Evolutionary conservation across 2,888 invertebrate species (phyloP).

Genomic region (Synergus itoensis): DNA sequence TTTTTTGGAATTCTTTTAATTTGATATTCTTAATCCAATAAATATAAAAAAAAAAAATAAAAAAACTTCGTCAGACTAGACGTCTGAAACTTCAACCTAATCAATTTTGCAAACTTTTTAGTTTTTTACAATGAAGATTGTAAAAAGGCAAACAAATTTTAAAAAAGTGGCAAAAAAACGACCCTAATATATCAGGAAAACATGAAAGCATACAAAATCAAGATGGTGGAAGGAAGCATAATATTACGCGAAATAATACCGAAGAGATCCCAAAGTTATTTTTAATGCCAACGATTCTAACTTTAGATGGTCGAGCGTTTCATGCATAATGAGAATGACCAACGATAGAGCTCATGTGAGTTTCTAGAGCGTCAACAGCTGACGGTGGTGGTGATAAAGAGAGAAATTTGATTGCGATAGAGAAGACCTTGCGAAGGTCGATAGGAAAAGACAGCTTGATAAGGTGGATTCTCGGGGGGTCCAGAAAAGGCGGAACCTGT

Average conservation of each 20-base stretch:
- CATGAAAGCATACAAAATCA: neutral
- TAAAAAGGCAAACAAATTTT: neutral
- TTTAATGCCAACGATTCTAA: neutral
- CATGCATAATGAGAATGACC: constrained; percentile 6
- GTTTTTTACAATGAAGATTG: too few species aligned
- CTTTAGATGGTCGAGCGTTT: neutral
- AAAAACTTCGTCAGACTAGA: too few species aligned
- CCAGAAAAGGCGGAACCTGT: constrained; percentile 47
- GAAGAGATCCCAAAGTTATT: neutral
- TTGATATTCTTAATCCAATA: too few species aligned
- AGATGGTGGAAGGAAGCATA: too few species aligned
- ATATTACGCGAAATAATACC: too few species aligned
- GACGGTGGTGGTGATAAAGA: constrained; percentile 43
- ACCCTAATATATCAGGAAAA: too few species aligned
- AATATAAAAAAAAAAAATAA: too few species aligned
- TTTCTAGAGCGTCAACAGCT: constrained; percentile 57
- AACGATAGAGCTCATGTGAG: constrained; percentile 37
- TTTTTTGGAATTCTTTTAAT: too few species aligned
- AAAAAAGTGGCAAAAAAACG: neutral
- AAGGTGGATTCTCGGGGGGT: neutral
- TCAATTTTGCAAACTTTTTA: too few species aligned
- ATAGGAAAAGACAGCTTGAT: constrained; percentile 19
- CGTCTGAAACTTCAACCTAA: too few species aligned
- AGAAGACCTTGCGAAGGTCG: constrained; percentile 10
- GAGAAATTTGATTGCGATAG: neutral